These are phyloP conservation scores for Acanthococcus lagerstroemiae DNA, from an alignment of 2,888 invertebrate species.

Conservation along the genomic window DNA sequence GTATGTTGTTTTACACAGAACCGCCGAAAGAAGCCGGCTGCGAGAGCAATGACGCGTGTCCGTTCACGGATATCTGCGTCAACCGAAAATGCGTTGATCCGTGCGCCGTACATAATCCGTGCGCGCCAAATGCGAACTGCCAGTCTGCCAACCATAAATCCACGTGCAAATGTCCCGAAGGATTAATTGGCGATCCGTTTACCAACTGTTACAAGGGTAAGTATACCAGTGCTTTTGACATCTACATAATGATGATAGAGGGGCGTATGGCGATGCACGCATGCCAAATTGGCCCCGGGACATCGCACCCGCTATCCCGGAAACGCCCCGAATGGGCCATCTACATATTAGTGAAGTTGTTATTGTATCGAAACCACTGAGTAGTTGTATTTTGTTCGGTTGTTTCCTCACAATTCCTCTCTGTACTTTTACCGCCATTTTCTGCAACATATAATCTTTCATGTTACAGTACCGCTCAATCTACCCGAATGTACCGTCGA, in stretches of 20 bases:
- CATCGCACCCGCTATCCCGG: too few species aligned
- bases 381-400: too few species aligned
- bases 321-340: too few species aligned
- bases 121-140: conserved; percentile 69
- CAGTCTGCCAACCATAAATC: conserved; percentile 64
- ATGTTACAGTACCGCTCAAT: conserved; percentile 39
- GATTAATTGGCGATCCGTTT: conserved; percentile 69
- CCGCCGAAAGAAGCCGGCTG: conserved; percentile 48
- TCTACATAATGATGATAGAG: too few species aligned
- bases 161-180: conserved; percentile 62
- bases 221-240: too few species aligned
- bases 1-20: conserved; percentile 1
- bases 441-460: too few species aligned
- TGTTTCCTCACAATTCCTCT: too few species aligned
- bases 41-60: conserved; percentile 60
- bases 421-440: too few species aligned
- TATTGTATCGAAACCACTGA: too few species aligned
- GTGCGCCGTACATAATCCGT: conserved; percentile 58
- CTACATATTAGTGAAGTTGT: too few species aligned
- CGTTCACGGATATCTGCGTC: conserved; percentile 58
- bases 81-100: conserved; percentile 67
- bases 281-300: too few species aligned
- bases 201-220: conserved; percentile 53
- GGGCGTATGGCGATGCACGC: too few species aligned
- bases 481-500: conserved; percentile 60